Evolutionary conservation across 2,113 vertebrate species (phyloP).

Genomic region (Phaetusa simplex): DNA sequence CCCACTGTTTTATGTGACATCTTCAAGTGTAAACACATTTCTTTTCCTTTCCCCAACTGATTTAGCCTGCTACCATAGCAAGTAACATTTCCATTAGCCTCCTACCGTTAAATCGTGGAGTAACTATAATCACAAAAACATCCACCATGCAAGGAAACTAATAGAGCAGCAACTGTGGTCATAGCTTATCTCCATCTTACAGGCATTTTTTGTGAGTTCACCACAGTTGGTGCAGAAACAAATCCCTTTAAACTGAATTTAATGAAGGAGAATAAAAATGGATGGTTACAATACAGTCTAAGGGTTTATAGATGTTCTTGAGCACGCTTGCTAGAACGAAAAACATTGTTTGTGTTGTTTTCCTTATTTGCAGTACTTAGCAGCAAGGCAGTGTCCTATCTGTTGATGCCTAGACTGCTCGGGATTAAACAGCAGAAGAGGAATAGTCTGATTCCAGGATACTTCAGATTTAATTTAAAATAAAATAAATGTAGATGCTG

Average conservation of each 20-base stretch:
- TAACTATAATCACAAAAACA: conserved; percentile 74
- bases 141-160: conserved; percentile 73
- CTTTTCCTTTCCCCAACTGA: conserved; percentile 70
- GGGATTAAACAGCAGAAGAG: not conserved
- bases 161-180: conserved; percentile 66
- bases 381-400: not conserved
- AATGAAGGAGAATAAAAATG: conserved; percentile 9
- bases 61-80: conserved; percentile 64
- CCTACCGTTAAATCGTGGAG: conserved; percentile 79
- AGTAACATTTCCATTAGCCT: conserved; percentile 82
- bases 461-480: not conserved
- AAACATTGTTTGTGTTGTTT: not conserved
- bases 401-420: not conserved
- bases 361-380: not conserved
- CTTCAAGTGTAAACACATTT: conserved; percentile 83
- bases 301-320: not conserved
- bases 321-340: not conserved
- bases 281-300: not conserved
- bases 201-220: conserved; percentile 28
- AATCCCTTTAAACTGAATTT: conserved; percentile 57
- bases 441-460: not conserved
- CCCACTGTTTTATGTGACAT: conserved; percentile 79
- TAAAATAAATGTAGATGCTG: not conserved
- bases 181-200: conserved; percentile 63
- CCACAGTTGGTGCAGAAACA: conserved; percentile 42